These are phyloP conservation scores for Calephelis nemesis DNA, from an alignment of 1,140 invertebrate genomes.

Conservation along the genomic window DNA sequence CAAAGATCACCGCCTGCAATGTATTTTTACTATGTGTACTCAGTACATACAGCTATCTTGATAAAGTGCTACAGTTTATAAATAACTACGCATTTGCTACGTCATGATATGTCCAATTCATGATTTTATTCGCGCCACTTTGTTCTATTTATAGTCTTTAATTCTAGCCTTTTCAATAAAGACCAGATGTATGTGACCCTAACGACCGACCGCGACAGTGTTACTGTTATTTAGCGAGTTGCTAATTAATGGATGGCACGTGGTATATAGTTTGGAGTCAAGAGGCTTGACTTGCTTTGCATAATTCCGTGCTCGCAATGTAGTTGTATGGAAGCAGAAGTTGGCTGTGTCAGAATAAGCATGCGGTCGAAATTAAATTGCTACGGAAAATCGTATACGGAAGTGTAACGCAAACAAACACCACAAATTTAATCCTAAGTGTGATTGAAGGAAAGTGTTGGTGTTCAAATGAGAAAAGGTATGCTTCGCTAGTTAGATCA, in stretches of 20 bases:
- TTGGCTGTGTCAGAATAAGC: too few species aligned
- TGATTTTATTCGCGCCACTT: slow-evolving; percentile 50
- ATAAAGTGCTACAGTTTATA: slow-evolving; percentile 18
- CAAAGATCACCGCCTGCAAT: not conserved
- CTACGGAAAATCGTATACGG: too few species aligned
- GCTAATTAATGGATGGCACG: slow-evolving; percentile 44
- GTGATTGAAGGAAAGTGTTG: too few species aligned
- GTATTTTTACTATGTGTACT: not conserved
- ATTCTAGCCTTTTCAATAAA: not conserved
- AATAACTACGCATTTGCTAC: slow-evolving; percentile 46
- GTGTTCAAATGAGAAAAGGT: too few species aligned
- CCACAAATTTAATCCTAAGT: too few species aligned
- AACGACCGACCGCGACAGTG: slow-evolving; percentile 40
- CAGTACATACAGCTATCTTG: not conserved
- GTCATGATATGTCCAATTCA: slow-evolving; percentile 58
- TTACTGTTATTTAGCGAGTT: slow-evolving; percentile 45
- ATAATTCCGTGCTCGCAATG: too few species aligned
- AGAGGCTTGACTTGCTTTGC: too few species aligned
- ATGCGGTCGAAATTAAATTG: too few species aligned
- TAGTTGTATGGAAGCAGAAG: too few species aligned
- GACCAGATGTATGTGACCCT: slow-evolving; percentile 40
- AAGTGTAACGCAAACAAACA: too few species aligned
- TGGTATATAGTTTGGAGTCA: slow-evolving; percentile 20
- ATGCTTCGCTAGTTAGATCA: too few species aligned
- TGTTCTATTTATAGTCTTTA: slow-evolving; percentile 61